phyloP scores from a whole-genome alignment of 2,797 vertebrate species.

The Pseudocheirus occidentalis region DNA sequence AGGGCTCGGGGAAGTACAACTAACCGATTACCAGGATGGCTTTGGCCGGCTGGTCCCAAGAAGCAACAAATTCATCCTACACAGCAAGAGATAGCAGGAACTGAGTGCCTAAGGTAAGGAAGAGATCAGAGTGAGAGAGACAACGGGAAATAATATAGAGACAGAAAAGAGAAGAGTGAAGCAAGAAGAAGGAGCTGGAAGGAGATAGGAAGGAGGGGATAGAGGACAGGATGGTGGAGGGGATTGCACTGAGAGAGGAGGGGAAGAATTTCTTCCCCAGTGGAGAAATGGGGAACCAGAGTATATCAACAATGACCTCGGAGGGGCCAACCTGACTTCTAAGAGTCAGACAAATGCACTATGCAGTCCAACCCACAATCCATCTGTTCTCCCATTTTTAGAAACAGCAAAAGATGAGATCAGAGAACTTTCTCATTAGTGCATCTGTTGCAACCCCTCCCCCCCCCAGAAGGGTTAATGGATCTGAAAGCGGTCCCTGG shows the following conservation, averaged over 20 bases:
- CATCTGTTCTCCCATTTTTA: not conserved
- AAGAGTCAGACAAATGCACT: not conserved
- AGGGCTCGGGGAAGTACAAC: not conserved
- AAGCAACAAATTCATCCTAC: not conserved
- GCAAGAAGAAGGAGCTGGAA: not conserved
- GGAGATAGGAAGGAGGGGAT: not conserved
- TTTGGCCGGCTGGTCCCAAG: not conserved
- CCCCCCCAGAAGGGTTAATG: not conserved
- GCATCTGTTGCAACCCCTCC: not conserved
- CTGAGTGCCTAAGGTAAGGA: not conserved
- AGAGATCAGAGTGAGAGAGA: not conserved
- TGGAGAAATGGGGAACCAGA: not conserved
- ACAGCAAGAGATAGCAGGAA: not conserved
- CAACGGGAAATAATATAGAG: not conserved
- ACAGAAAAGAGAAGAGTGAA: not conserved
- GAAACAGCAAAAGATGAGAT: not conserved
- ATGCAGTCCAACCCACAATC: not conserved
- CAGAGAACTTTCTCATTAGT: not conserved
- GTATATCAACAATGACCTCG: not conserved
- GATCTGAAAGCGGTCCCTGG: not conserved
- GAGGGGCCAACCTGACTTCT: not conserved
- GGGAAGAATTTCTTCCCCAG: not conserved
- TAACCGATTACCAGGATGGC: not conserved
- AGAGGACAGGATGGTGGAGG: not conserved
- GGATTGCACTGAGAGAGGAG: not conserved